Evolutionary conservation across 2,113 vertebrate genomes (phyloP).

Genomic region (Indri indri): DNA sequence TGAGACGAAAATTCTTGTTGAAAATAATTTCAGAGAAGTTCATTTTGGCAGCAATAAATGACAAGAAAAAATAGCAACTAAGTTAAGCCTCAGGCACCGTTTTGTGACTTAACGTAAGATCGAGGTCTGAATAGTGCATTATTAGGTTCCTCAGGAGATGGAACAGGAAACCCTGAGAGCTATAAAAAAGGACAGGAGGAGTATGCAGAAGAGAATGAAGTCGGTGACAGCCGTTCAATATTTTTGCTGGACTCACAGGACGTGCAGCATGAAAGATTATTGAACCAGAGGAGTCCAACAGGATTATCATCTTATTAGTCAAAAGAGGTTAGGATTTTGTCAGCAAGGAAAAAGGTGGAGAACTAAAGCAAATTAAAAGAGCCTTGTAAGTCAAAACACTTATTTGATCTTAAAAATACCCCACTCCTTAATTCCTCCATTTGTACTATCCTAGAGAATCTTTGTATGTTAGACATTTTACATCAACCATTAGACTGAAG

Average conservation of each 20-base stretch:
- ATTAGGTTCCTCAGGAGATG: neutral
- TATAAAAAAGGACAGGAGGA: neutral
- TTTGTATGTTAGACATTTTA: slow-evolving; percentile 11
- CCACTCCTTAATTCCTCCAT: slow-evolving; percentile 26
- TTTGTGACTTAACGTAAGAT: slow-evolving; percentile 13
- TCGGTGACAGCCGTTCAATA: neutral
- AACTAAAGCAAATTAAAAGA: neutral
- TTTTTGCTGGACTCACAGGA: neutral
- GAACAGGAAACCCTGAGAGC: neutral
- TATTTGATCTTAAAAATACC: neutral
- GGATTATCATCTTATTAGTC: neutral
- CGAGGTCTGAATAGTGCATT: neutral
- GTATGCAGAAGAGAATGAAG: neutral
- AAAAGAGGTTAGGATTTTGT: neutral
- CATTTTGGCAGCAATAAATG: slow-evolving; percentile 29
- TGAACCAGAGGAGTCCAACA: neutral
- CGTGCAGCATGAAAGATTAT: neutral
- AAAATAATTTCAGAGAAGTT: slow-evolving; percentile 39
- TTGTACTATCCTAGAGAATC: neutral
- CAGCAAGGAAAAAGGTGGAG: neutral
- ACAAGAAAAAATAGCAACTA: neutral
- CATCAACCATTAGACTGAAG: neutral
- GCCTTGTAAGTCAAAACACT: slow-evolving; percentile 8
- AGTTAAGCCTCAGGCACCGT: neutral
- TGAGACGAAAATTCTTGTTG: neutral